Evolutionary conservation across 53 echinoderm and acorn worm genomes (phyloP).

Genomic region (Holothuria leucospilota): DNA sequence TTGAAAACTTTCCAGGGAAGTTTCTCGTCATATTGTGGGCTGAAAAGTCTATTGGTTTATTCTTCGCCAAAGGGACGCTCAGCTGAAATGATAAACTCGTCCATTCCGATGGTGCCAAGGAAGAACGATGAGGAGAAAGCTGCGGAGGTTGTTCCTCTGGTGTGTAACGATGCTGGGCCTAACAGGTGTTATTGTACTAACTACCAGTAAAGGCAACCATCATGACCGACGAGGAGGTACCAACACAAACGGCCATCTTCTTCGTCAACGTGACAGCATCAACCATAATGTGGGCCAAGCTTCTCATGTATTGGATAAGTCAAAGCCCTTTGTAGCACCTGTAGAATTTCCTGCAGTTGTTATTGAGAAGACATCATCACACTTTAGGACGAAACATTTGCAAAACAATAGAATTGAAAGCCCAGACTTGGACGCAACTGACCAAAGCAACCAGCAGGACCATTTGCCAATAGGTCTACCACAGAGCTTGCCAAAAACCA

Average conservation of each 20-base stretch:
- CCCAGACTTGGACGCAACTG: neutral
- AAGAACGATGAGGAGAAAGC: slow-evolving; percentile 41
- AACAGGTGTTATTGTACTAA: slow-evolving; percentile 32
- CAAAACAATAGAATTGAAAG: neutral
- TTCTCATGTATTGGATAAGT: neutral
- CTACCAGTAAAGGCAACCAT: neutral
- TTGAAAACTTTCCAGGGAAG: no score
- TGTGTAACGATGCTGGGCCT: slow-evolving; percentile 15
- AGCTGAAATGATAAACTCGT: neutral
- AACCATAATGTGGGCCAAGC: neutral
- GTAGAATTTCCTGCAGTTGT: slow-evolving; percentile 29
- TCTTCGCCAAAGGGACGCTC: neutral
- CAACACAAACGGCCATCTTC: neutral
- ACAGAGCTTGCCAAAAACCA: slow-evolving; percentile 31
- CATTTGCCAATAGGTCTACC: neutral
- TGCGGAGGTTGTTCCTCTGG: slow-evolving; percentile 29
- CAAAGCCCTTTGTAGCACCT: slow-evolving; percentile 14
- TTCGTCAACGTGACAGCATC: neutral
- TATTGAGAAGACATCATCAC: neutral
- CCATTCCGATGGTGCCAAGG: neutral
- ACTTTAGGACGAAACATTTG: neutral
- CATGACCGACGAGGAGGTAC: no score
- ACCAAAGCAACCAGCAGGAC: neutral
- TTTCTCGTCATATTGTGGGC: neutral
- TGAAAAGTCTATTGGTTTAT: neutral